Base-by-base conservation (phyloP, 2,888 invertebrate genomes). In the Meloe dianella region DNA sequence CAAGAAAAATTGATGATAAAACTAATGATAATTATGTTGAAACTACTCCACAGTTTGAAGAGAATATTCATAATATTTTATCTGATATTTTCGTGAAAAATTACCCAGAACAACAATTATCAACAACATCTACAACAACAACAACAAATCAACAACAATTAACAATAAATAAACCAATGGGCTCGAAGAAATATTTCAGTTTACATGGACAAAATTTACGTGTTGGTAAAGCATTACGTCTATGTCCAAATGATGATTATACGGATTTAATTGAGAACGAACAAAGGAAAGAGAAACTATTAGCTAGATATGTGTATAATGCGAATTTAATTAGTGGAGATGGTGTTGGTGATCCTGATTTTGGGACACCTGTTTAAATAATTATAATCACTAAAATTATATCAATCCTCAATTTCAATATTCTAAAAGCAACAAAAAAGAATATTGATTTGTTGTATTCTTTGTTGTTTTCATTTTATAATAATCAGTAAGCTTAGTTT, bases 331-430 rank as follows among this genome's bases (percentile, higher is more conserved):
- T 81, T 61, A 81, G 80, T 67, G 83, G 83, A 2, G 86, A 86
- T 71, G 89, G 89, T 57, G 87, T 88, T 74, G 90, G 90, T 0
- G 89, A 90, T 83, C 89, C 90, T 0, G 89, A 89, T 84, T 90
- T 90, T 81, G 90, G 90, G 71, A 90, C 90, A 5, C 90, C 90
- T 12, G 90, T 90, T 74, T 90, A 86, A 86, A 47, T 9, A 20
- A 32, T 24, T n/a, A 5, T 61, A 51, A 57, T 27, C 5, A 57
- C 14, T 57, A 17, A 57, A n/a, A 20, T 24, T 27, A 3, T 57
- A 30, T 57, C 27, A 24, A 14, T n/a, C n/a, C n/a, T n/a, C n/a
- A 9, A 27, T 54, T 54, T 7, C 1, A 20, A 22, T 24, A 27
- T 57, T 22, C 58, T 57, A 22, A 57, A 57, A 57, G 29, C 22